Evolutionary conservation across 1,140 invertebrate species (phyloP).

Genomic region (Drosophila tani): DNA sequence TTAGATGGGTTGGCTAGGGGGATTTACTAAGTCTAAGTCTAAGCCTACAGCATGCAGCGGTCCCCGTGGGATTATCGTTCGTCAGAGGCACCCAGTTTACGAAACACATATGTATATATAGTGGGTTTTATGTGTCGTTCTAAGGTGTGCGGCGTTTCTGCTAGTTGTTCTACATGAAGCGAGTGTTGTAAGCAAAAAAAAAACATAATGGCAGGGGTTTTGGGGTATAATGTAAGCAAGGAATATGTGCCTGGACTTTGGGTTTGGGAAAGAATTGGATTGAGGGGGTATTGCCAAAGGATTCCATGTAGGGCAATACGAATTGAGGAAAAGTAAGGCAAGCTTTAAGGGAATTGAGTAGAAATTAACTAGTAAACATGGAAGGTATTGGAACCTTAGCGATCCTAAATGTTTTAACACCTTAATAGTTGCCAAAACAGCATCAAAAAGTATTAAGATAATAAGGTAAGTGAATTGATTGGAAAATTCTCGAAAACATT

Average conservation of each 20-base stretch:
- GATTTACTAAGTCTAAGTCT: conserved; percentile 10
- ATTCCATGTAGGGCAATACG: no score
- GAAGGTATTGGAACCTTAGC: neutral
- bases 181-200: conserved; percentile 30
- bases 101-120: conserved; percentile 1
- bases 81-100: neutral
- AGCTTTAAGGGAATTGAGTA: neutral
- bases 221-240: neutral
- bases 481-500: neutral
- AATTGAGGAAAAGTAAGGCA: neutral
- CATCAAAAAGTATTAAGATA: neutral
- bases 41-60: conserved; percentile 70
- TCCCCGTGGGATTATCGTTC: neutral
- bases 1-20: conserved; percentile 1
- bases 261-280: neutral
- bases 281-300: neutral
- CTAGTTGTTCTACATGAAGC: conserved; percentile 28
- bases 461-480: neutral
- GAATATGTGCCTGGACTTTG: neutral
- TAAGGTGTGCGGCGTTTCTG: neutral
- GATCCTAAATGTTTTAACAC: no score
- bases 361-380: no score
- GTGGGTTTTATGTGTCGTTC: conserved; percentile 9
- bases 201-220: neutral
- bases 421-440: neutral